Base-by-base conservation (phyloP, 2,797 vertebrate species). In the Betta splendens region DNA sequence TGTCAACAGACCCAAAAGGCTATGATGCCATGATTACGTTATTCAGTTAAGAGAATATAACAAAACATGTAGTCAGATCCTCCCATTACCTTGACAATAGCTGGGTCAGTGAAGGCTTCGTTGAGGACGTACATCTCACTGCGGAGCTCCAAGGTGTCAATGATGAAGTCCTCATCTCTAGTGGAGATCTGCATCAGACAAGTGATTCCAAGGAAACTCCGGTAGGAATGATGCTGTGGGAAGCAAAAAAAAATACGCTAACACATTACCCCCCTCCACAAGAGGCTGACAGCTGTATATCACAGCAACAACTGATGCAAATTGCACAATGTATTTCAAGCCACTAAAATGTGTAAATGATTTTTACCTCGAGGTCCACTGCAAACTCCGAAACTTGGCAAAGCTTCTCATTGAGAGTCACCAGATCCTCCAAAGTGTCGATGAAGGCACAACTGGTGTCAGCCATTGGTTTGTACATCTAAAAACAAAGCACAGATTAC, bases 161-260 rank as follows among this genome's bases (percentile, higher is more conserved):
- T 79, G 33, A 99, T 93, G 75, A 95, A 99, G 60, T 99, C 98
- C 55, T 99, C 94, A 0, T 92, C 92, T 11, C 96, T 90, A 13
- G 96, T 98, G 42, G 97, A 99, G 72, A 99, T 93, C 77, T 99
- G 98, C 94, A 99, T 94, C 75, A 99, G 92, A 66, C 93, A 97
- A 0, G 97, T 98, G 63, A 99, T 79, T 54, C 98, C 98, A 0
- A 98, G 87, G 80, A 98, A 99, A 72, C 93, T 98, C 74, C 98
- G 88, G 81, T 99, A 99, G 21, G 96, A 98, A 81, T 99, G 98
- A 69, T 99, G 97, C 98, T 99, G 78, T 0, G 3, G 48, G 4
- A 9, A 46, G 78, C 7, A 58, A 43, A 33, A 31, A 23, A 28
- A n/a, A 37, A 62, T 5, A 0, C 7, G 16, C 18, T 15, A 29